A percentile compares a stretch with the other conserved stretches of the same genome.
These are phyloP conservation scores for Scopus umbretta DNA, from an alignment of 2,113 vertebrate species.

Conservation along the genomic window DNA sequence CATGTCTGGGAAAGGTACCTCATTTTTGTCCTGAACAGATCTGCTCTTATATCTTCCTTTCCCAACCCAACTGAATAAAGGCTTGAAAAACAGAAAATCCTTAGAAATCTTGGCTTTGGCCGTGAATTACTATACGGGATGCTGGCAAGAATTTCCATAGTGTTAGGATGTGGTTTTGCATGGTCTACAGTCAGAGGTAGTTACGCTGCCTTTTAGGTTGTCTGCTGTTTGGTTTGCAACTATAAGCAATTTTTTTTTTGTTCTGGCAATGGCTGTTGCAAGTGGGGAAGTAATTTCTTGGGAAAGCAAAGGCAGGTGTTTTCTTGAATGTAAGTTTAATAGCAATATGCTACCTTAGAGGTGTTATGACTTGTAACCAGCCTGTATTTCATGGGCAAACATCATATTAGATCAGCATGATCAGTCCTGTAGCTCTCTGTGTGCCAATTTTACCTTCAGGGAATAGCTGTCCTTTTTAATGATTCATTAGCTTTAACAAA, in stretches of 20 bases:
- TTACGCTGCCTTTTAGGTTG: background rate
- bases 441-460: background rate
- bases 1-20: background rate
- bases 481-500: background rate
- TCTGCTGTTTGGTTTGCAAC: background rate
- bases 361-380: background rate
- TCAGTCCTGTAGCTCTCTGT: background rate
- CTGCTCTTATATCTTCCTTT: background rate
- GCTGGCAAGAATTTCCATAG: background rate
- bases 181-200: background rate
- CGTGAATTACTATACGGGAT: background rate
- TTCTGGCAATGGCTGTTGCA: background rate
- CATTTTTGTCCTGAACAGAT: background rate
- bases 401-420: background rate
- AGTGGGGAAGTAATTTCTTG: background rate
- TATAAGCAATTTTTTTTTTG: background rate
- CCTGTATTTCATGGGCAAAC: background rate
- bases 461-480: constrained; percentile 10
- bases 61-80: background rate
- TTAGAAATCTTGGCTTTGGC: background rate
- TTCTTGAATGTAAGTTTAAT: background rate
- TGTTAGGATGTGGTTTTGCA: background rate
- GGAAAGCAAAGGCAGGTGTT: background rate
- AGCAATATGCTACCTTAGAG: background rate
- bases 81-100: background rate